Evolutionary conservation across 2,113 vertebrate species (phyloP).

Genomic region (Artemisiospiza belli): DNA sequence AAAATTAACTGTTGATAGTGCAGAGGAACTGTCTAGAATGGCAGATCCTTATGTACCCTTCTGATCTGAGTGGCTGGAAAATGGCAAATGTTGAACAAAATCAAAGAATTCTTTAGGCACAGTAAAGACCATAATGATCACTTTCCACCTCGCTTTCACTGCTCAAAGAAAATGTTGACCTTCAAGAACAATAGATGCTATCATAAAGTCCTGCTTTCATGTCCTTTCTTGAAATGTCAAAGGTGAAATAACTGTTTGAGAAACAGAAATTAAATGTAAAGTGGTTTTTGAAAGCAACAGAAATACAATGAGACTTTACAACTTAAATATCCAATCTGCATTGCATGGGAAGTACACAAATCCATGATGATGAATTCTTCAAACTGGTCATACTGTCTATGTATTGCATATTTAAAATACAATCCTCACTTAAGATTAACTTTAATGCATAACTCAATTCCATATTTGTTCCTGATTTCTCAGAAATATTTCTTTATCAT

Average conservation of each 20-base stretch:
- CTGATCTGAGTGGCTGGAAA: background rate
- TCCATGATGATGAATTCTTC: background rate
- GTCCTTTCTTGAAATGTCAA: background rate
- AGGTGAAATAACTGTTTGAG: background rate
- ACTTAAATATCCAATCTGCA: background rate
- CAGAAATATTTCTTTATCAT: background rate
- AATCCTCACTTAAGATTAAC: background rate
- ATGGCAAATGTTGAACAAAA: background rate
- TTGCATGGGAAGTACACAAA: background rate
- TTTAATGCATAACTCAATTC: background rate
- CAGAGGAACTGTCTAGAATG: background rate
- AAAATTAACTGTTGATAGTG: background rate
- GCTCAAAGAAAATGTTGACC: background rate
- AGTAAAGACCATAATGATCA: background rate
- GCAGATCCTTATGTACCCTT: background rate
- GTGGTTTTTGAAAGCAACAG: background rate
- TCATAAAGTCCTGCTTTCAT: background rate
- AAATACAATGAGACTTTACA: background rate
- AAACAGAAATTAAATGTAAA: background rate
- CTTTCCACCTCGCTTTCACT: background rate
- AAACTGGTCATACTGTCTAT: background rate
- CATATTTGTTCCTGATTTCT: background rate
- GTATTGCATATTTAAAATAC: background rate
- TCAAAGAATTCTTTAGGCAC: background rate
- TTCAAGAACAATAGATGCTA: background rate